Base-by-base conservation (phyloP, 1,140 invertebrate species). In the Danaus plexippus region DNA sequence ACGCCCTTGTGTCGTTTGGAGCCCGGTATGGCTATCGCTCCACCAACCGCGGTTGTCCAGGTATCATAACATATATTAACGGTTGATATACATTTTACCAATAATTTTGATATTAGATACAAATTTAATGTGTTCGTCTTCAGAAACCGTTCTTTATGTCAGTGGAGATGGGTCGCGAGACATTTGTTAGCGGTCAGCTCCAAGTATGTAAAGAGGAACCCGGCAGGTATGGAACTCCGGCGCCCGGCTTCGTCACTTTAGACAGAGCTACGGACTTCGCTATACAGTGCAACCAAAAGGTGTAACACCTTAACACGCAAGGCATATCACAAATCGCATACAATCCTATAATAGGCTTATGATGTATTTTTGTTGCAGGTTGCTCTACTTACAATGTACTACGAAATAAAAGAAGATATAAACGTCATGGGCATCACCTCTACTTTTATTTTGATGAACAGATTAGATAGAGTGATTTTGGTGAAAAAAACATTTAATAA, bases 91-190 rank as follows among this genome's bases (percentile, higher is more conserved):
- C 7, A 2, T 32, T 32, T 32, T 32, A 43, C 42, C 9, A 52
- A 42, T 50, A n/a, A 50, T 41, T 40, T 22, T 0, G 22, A 32
- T 32, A 32, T 32, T 32, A 32, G 5, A 32, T 32, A 32, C 22
- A 32, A 32, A 32, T 32, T 32, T 4, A 32, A 32, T 44, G 11
- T 9, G 22, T 51, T 11, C 15, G 3, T 15, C 9, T 59, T 1
- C 64, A 84, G 80, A 76, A 75, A 62, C 76, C 80, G n/a, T 81
- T 80, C 67, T 84, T 75, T 68, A 69, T 84, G 59, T 81, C 80
- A 0, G 58, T 84, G 50, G 75, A 81, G 45, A 51, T 77, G 50
- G 74, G 71, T 0, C 73, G 73, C 7, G 77, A 84, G 60, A 79
- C 73, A 11, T 84, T 80, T 32, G 77, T 84, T 42, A 80, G 77